These are phyloP conservation scores for Hemiscyllium ocellatum DNA, from an alignment of 2,113 vertebrate genomes.

Conservation along the genomic window DNA sequence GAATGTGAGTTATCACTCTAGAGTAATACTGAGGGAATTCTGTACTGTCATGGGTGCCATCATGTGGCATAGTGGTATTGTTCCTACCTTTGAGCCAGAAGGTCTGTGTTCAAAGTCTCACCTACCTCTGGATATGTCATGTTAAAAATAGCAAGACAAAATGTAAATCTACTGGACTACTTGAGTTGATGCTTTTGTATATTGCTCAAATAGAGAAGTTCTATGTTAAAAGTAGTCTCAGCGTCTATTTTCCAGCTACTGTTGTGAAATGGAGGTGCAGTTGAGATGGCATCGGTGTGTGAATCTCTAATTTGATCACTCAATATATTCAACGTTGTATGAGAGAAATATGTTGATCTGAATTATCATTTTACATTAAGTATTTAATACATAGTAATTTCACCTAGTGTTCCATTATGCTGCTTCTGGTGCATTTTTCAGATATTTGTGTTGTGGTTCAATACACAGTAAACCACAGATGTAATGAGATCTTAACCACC, in stretches of 20 bases:
- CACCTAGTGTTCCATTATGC: background rate
- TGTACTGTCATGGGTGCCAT: no score
- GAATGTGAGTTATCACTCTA: no score
- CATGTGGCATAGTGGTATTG: no score
- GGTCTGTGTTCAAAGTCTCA: no score
- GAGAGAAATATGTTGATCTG: background rate
- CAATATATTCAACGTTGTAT: background rate
- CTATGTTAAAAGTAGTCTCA: background rate
- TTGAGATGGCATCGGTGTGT: background rate
- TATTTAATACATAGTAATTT: background rate
- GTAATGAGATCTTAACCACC: constrained; percentile 13
- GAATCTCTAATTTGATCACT: background rate
- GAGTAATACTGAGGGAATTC: no score
- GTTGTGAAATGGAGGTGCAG: background rate
- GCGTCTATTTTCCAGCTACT: background rate
- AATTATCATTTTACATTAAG: background rate
- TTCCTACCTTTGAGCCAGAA: no score
- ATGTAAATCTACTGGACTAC: background rate
- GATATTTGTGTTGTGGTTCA: constrained; percentile 7
- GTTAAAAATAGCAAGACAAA: background rate
- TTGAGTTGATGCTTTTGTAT: background rate
- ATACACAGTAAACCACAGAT: constrained; percentile 20
- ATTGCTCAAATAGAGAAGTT: background rate
- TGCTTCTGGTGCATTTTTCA: background rate
- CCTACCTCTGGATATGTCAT: no score